Evolutionary conservation across 2,113 vertebrate species (phyloP), one percentile per base, ranked within the genome.

Genomic region (Panthera tigris): DNA sequence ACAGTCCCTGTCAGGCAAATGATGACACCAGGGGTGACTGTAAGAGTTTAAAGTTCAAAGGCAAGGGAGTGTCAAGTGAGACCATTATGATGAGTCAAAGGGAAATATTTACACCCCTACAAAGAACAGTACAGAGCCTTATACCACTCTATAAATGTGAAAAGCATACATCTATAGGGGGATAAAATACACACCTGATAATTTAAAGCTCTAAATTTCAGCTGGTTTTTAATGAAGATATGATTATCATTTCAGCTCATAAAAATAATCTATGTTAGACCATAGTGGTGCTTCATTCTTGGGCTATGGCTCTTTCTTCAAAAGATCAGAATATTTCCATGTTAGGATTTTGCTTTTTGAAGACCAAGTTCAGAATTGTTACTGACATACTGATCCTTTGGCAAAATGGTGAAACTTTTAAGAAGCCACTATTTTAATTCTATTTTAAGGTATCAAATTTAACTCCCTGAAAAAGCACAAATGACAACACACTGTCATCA

Each of bases 401-500:
- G 29, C 68, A 96, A 97, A 94, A 19, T 78, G 7, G 25, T 96
- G 6, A 93, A 88, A 97, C 48, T 86, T 65, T 83, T 87, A 93
- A 87, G 69, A 86, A 96, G 52, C 36, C 50, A 57, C 19, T 63
- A 21, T 95, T 96, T 94, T 94, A 96, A 96, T 71, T 36, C 25
- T 78, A 78, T 94, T 96, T 97, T 76, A 97, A 92, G 19, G 16
- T 84, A 48, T 65, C 25, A 97, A 94, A 86, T 31, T 48, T 50
- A 93, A 94, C 15, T 65, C n/a, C 86, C 90, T 80, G 13, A 52
- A 92, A 97, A 81, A 84, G 13, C 61, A 66, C 1, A 93, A 95
- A 96, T 52, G 82, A 97, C 76, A 92, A 94, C 33, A 97, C 89
- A 92, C 31, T 86, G 93, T 93, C 82, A 89, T 91, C 85, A 89